Percentiles rank a stretch among this genome's conserved stretches.
Evolutionary conservation across 2,113 vertebrate species (phyloP).

Genomic region (Pedionomus torquatus): DNA sequence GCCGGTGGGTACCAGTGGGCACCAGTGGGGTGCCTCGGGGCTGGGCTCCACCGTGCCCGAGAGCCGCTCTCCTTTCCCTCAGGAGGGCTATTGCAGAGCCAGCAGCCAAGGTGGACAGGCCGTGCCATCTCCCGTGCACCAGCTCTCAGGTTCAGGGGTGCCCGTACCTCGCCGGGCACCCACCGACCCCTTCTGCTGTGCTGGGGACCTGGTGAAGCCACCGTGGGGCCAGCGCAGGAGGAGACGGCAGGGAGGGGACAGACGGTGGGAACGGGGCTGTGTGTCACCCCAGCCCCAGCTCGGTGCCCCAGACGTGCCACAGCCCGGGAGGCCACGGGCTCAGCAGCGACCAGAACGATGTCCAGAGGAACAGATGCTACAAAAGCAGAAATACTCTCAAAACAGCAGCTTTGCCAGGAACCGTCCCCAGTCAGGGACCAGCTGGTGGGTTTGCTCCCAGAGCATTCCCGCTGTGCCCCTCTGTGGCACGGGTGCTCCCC

Average conservation of each 20-base stretch:
- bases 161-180: rapidly evolving
- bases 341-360: rapidly evolving
- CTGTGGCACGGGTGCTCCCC: rapidly evolving
- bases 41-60: rapidly evolving
- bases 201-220: neutral
- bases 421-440: neutral
- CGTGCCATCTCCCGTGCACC: rapidly evolving
- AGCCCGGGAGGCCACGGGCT: rapidly evolving
- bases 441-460: neutral
- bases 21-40: rapidly evolving
- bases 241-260: neutral
- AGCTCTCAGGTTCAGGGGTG: neutral
- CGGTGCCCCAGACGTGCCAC: rapidly evolving
- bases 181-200: rapidly evolving
- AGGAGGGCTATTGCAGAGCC: neutral
- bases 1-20: too few relatives aligned
- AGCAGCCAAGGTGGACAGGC: neutral
- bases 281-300: neutral
- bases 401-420: neutral
- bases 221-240: rapidly evolving
- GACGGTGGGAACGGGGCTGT: rapidly evolving
- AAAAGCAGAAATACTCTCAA: neutral
- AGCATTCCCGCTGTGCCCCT: neutral
- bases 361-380: neutral
- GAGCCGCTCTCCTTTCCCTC: rapidly evolving